Evolutionary conservation across 2,113 vertebrate genomes (phyloP).

Genomic region (Vulpes lagopus): DNA sequence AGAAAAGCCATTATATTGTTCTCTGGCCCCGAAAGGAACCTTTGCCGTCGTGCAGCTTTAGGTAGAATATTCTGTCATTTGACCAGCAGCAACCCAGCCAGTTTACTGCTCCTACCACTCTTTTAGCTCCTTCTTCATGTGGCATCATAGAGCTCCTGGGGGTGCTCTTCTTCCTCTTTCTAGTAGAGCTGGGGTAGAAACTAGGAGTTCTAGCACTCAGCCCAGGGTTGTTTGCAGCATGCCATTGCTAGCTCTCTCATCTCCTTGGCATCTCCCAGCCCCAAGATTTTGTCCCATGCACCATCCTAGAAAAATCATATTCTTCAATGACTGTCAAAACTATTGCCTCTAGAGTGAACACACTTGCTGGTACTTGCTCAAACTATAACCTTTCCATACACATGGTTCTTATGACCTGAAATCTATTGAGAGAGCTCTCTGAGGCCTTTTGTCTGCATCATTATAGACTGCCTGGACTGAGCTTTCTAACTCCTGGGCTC

Average conservation of each 20-base stretch:
- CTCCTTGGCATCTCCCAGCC: neutral
- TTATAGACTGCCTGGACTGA: neutral
- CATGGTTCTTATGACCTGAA: neutral
- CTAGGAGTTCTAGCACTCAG: neutral
- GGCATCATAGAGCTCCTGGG: neutral
- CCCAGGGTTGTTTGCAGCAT: neutral
- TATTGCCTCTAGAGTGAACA: neutral
- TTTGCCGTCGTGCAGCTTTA: neutral
- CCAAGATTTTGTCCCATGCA: neutral
- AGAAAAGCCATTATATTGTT: neutral
- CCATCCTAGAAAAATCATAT: slow-evolving; percentile 11
- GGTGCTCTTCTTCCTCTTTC: neutral
- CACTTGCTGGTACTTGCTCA: neutral
- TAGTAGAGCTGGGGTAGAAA: neutral
- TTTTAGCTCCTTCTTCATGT: neutral
- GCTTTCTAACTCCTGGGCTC: neutral
- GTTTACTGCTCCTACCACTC: neutral
- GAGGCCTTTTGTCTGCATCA: slow-evolving; percentile 20
- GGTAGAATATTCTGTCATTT: neutral
- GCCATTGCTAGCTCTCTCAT: neutral
- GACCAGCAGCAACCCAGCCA: neutral
- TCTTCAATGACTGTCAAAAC: slow-evolving; percentile 5
- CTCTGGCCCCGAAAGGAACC: neutral
- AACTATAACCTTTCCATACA: neutral
- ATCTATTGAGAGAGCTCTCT: neutral